These are phyloP conservation scores for Pseudanteris insignis DNA, from an alignment of 2,888 invertebrate genomes.

Conservation along the genomic window DNA sequence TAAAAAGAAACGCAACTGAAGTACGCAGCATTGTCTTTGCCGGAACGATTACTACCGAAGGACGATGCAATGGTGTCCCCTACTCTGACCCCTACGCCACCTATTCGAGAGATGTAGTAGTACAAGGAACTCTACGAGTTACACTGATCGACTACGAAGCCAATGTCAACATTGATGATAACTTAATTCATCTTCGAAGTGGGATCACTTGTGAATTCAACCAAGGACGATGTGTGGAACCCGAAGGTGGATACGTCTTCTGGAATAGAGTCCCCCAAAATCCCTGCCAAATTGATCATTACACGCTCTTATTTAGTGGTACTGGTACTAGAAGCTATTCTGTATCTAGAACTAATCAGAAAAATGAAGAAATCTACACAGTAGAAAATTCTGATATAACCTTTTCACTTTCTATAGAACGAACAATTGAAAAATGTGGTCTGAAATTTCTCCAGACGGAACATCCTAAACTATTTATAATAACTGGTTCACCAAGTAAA, in stretches of 20 bases:
- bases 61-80: conserved; percentile 30
- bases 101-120: conserved; percentile 10
- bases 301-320: background rate
- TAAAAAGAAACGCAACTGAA: conserved; percentile 3
- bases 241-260: too few species aligned
- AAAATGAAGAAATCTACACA: background rate
- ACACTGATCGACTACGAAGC: background rate
- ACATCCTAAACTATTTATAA: background rate
- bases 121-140: background rate
- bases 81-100: conserved; percentile 40
- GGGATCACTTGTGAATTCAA: background rate
- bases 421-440: background rate
- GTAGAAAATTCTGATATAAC: background rate
- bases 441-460: background rate
- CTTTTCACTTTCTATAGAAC: background rate
- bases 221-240: conserved; percentile 1
- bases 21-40: conserved; percentile 16
- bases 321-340: background rate
- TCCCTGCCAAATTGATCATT: background rate
- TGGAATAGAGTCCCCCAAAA: background rate
- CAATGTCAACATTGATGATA: background rate
- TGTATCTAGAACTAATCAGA: too few species aligned
- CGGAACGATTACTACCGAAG: conserved; percentile 4
- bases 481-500: background rate
- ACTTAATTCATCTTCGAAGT: conserved; percentile 1